These are phyloP conservation scores for Pteropus rufus DNA, from an alignment of 2,797 vertebrate genomes.

Conservation along the genomic window DNA sequence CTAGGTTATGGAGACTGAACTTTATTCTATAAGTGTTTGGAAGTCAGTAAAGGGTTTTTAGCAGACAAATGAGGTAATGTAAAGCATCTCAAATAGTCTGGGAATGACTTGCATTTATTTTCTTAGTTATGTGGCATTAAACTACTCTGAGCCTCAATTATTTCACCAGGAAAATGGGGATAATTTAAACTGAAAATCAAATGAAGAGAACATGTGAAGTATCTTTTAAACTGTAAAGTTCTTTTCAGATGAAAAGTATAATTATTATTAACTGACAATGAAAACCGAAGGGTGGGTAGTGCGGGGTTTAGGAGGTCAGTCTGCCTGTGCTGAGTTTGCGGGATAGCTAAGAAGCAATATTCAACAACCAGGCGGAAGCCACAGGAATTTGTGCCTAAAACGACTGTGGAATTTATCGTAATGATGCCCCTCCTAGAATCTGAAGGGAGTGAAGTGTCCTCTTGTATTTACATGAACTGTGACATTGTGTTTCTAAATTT, in stretches of 20 bases:
- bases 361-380: background rate
- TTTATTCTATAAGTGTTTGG: background rate
- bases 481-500: background rate
- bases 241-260: background rate
- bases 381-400: background rate
- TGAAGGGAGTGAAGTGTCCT: background rate
- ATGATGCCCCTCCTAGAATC: background rate
- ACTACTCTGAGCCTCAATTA: background rate
- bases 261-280: background rate
- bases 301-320: background rate
- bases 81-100: background rate
- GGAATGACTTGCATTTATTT: background rate
- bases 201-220: background rate
- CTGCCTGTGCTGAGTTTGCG: background rate
- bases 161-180: background rate
- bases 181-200: constrained; percentile 19
- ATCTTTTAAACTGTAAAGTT: background rate
- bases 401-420: background rate
- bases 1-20: background rate
- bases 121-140: background rate
- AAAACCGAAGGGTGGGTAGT: background rate
- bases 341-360: background rate
- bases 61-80: background rate
- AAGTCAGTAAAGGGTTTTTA: background rate
- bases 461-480: background rate